phyloP scores from a whole-genome alignment of 2,797 vertebrate species.

The Manis javanica region DNA sequence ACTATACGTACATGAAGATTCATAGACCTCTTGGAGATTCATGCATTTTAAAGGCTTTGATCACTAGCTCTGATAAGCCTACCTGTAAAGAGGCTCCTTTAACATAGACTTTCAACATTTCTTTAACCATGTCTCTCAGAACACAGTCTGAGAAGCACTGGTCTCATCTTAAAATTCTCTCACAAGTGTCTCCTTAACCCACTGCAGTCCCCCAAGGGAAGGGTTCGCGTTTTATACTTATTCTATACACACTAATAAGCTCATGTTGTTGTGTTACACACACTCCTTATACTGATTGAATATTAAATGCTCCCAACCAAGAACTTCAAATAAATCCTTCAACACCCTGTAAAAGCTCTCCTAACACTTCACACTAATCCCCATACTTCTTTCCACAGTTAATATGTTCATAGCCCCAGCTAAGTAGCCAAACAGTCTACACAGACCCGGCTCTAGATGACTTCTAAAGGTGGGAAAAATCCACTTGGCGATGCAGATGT shows the following conservation, averaged over 20 bases:
- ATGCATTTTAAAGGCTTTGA: conserved; percentile 25
- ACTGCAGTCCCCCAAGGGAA: not conserved
- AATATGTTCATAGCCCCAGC: not conserved
- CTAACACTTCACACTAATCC: not conserved
- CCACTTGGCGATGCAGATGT: not conserved
- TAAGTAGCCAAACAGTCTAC: not conserved
- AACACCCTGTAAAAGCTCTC: not conserved
- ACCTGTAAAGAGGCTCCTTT: not conserved
- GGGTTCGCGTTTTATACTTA: not conserved
- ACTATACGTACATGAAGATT: not conserved
- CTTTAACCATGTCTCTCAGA: not conserved
- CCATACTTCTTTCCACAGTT: not conserved
- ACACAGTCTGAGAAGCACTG: not conserved
- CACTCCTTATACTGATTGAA: not conserved
- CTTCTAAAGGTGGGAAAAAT: not conserved
- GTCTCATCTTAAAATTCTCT: not conserved
- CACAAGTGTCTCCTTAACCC: not conserved
- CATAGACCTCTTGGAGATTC: not conserved
- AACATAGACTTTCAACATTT: not conserved
- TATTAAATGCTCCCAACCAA: not conserved
- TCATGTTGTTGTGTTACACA: not conserved
- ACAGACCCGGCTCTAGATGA: not conserved
- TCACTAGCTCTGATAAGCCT: not conserved
- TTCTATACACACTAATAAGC: not conserved
- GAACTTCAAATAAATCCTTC: conserved; percentile 19